These are phyloP conservation scores for Archilochus colubris DNA, from an alignment of 2,113 vertebrate species.

Conservation along the genomic window DNA sequence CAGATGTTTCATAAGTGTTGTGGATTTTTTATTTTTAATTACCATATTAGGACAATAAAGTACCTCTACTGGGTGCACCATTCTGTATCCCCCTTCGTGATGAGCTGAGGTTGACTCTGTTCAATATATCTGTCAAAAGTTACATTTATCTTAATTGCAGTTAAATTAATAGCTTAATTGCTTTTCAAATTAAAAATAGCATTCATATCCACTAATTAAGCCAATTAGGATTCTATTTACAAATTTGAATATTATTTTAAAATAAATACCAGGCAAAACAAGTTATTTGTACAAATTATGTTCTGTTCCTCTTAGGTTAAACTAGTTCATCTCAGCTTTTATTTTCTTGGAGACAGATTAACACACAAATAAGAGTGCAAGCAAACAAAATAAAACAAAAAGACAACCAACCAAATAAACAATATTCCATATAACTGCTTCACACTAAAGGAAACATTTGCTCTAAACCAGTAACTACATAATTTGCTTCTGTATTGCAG, in stretches of 20 bases:
- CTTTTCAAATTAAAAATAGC: conserved; percentile 35
- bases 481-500: neutral
- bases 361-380: neutral
- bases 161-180: conserved; percentile 20
- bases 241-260: neutral
- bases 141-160: conserved; percentile 59
- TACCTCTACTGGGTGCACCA: conserved; percentile 81
- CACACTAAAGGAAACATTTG: neutral
- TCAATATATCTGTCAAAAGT: conserved; percentile 82
- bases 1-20: conserved; percentile 22
- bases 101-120: conserved; percentile 79
- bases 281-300: neutral
- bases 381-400: neutral
- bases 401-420: too few species aligned
- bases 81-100: conserved; percentile 79
- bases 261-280: conserved; percentile 1
- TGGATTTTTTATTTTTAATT: conserved; percentile 45
- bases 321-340: neutral
- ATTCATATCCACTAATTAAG: conserved; percentile 12
- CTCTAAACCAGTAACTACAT: neutral
- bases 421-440: neutral
- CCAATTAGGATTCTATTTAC: neutral
- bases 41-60: conserved; percentile 65
- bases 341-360: neutral
- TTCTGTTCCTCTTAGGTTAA: neutral